Conservation (phyloP, 1,140 invertebrate species). For the Drosophila nasuta region DNA sequence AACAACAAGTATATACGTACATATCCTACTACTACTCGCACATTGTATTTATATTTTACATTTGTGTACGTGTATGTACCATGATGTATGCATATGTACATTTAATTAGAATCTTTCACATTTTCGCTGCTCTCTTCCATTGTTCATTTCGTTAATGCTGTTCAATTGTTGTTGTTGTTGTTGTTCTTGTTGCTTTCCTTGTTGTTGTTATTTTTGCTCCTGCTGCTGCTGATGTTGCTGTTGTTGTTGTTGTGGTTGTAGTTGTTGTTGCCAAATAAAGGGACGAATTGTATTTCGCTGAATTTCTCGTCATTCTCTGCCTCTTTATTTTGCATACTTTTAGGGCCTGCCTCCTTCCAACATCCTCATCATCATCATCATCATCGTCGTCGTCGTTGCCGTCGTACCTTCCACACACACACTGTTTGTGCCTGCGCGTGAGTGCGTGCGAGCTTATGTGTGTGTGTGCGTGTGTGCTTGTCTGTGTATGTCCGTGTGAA, state of each 20-base stretch:
- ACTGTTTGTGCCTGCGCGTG: constrained; percentile 3
- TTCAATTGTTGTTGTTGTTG: constrained; percentile 6
- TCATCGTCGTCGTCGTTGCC: too few species aligned
- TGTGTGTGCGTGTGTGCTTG: constrained; percentile 10
- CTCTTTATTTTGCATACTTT: constrained; percentile 50
- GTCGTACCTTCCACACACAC: constrained; percentile 12
- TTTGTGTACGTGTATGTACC: background rate
- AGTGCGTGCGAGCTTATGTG: background rate
- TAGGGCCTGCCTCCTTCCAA: constrained; percentile 8
- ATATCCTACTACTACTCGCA: constrained; percentile 12
- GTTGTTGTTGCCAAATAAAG: too few species aligned
- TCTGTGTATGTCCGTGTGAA: background rate
- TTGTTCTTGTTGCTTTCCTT: background rate
- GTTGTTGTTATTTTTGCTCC: too few species aligned
- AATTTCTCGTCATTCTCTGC: constrained; percentile 18
- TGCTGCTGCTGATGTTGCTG: too few species aligned
- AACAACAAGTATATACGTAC: constrained; percentile 5
- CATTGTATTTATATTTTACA: constrained; percentile 1
- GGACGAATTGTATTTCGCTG: constrained; percentile 34
- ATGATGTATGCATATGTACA: constrained; percentile 1
- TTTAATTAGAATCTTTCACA: constrained; percentile 21
- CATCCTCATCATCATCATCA: too few species aligned
- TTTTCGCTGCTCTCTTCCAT: constrained; percentile 17
- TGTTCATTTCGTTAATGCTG: background rate
- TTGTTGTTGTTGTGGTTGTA: constrained; percentile 15